Evolutionary conservation across 2,888 invertebrate genomes (phyloP), one percentile per base, ranked within the genome.

Genomic region (Apamea monoglypha): DNA sequence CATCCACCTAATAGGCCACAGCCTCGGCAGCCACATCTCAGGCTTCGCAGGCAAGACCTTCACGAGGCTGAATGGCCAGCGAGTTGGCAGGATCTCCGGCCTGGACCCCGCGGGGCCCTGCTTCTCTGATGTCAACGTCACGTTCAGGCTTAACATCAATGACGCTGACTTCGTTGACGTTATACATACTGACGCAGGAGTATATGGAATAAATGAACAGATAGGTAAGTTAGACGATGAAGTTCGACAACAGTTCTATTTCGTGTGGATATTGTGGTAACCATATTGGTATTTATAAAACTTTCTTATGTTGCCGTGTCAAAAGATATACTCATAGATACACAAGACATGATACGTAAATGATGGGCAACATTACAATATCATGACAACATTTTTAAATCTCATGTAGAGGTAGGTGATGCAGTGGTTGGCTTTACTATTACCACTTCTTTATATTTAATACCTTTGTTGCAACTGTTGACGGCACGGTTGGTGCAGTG

Each of bases 31-130:
- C 0, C 96, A 97, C 90, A 95, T 96, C 80, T 89, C 94, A 40
- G 94, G 95, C 5, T 96, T 95, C 88, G 91, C 96, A 0, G 96
- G 96, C 61, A 96, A 96, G 88, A 90, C 90, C 16, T 94, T 95
- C 90, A 72, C 76, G 3, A 64, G 84, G 2, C 85, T 93, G n/a
- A 96, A 96, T 2, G 95, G 95, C 0, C 6, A 8, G 4, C 84
- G 80, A 12, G 87, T 96, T 1, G 95, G 95, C 61, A 91, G 96
- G 75, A 94, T 96, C 72, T 91, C 96, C 4, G 96, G 94, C 0
- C 86, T 96, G 78, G 96, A 96, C 90, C 96, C 96, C 2, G 96
- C 96, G 0, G 96, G 96, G 0, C 96, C 96, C 0, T 96, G 96
- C 93, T 96, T 96, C 93, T 93, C 92, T 64, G 88, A 94, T 75